Evolutionary conservation across 2,888 invertebrate species (phyloP).

Genomic region (Metacarcinus magister): DNA sequence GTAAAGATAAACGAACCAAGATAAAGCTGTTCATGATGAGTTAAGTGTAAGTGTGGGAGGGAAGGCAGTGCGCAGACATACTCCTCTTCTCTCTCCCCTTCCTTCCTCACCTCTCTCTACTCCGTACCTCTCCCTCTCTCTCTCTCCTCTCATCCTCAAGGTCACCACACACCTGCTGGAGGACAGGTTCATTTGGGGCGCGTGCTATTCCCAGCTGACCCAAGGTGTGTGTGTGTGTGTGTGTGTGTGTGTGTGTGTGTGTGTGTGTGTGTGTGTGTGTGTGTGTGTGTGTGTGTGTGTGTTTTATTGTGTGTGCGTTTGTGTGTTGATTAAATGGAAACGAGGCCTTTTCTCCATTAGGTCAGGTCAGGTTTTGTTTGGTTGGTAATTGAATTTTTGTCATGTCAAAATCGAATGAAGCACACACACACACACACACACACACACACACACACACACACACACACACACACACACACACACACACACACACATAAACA

Average conservation of each 20-base stretch:
- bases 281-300: conserved; percentile 1
- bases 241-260: conserved; percentile 19
- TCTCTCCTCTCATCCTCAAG: not conserved
- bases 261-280: not conserved
- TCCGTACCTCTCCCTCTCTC: not conserved
- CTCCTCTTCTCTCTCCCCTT: not conserved
- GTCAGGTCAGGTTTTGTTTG: not conserved
- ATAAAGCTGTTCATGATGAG: not conserved
- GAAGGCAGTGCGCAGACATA: not conserved
- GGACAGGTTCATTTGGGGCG: not conserved
- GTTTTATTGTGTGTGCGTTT: not conserved
- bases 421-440: not conserved
- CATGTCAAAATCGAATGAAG: not conserved
- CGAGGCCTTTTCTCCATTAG: not conserved
- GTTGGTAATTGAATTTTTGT: not conserved
- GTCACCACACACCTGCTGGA: not conserved
- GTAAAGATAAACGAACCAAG: not conserved
- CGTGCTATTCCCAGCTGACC: not conserved
- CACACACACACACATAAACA: not conserved
- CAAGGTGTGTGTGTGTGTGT: conserved; percentile 18
- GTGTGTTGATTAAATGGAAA: too few species aligned
- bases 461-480: too few species aligned
- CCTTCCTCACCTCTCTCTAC: not conserved
- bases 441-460: not conserved
- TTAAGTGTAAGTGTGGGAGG: not conserved